Conservation (phyloP, 2,888 invertebrate species). For the Drosophila falleni region DNA sequence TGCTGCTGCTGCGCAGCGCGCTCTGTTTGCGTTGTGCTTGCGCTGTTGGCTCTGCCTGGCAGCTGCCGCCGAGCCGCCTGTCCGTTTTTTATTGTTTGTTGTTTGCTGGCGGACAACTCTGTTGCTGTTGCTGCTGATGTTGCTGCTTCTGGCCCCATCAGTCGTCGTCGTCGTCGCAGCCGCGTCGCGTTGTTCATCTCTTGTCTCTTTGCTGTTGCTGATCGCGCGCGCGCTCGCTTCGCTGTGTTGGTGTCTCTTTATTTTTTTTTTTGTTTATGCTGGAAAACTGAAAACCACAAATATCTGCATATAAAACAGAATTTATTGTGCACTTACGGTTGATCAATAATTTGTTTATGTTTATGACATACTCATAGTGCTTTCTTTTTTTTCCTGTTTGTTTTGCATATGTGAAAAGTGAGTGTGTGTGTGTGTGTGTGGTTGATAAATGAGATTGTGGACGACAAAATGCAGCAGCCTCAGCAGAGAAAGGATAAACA, state of each 20-base stretch:
- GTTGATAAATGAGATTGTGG: conserved; percentile 23
- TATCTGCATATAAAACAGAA: conserved; percentile 17
- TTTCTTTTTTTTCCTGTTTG: conserved; percentile 21
- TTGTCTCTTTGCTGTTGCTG: conserved; percentile 33
- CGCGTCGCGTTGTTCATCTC: conserved; percentile 63
- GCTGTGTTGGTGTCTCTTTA: not conserved
- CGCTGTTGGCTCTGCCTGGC: conserved; percentile 21
- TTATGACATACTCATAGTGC: conserved; percentile 15
- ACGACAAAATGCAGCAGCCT: conserved; percentile 37
- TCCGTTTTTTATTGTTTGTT: conserved; percentile 34
- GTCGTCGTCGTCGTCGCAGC: conserved; percentile 55
- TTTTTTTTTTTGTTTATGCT: conserved; percentile 7
- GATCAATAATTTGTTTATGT: conserved; percentile 25
- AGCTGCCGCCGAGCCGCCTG: not conserved
- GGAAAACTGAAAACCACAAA: conserved; percentile 19
- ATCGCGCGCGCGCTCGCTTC: conserved; percentile 26
- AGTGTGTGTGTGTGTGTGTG: conserved; percentile 23
- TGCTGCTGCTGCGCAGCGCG: conserved; percentile 57
- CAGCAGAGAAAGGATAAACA: conserved; percentile 39
- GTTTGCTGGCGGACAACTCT: conserved; percentile 43
- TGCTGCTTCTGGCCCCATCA: conserved; percentile 46
- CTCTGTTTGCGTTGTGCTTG: conserved; percentile 41
- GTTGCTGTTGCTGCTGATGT: conserved; percentile 42
- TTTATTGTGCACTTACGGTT: conserved; percentile 30
- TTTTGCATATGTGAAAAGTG: conserved; percentile 27